Conservation (phyloP, 1,140 invertebrate species). For the Agrypnia vestita region DNA sequence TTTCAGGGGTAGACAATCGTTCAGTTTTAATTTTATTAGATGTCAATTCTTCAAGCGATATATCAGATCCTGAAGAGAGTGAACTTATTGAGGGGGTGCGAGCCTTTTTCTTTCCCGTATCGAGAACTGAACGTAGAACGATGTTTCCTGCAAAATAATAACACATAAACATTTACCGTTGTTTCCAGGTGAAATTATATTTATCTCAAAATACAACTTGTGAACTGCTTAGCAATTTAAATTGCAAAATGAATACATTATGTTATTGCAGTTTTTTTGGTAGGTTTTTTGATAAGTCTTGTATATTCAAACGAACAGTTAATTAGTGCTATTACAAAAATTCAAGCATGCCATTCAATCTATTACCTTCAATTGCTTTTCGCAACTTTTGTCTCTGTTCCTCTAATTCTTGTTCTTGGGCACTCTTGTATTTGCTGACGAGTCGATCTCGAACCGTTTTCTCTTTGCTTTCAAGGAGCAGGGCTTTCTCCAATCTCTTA, state of each 20-base stretch:
- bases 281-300: no score
- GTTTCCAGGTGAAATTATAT: no score
- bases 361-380: slow-evolving; percentile 72
- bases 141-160: slow-evolving; percentile 61
- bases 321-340: no score
- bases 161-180: background rate
- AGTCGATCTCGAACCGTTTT: slow-evolving; percentile 66
- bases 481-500: slow-evolving; percentile 58
- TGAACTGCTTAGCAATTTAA: no score
- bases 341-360: no score
- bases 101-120: slow-evolving; percentile 65
- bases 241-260: no score
- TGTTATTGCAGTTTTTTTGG: no score
- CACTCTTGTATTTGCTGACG: slow-evolving; percentile 73
- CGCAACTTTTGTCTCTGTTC: slow-evolving; percentile 74
- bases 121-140: slow-evolving; percentile 68
- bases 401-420: slow-evolving; percentile 73
- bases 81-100: slow-evolving; percentile 68
- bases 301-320: no score
- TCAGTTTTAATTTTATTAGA: slow-evolving; percentile 66
- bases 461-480: slow-evolving; percentile 58
- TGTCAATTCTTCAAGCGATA: slow-evolving; percentile 60
- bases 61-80: slow-evolving; percentile 64
- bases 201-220: no score
- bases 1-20: slow-evolving; percentile 64